Conservation (phyloP, 2,113 vertebrate species). For the Hystrix brachyura region DNA sequence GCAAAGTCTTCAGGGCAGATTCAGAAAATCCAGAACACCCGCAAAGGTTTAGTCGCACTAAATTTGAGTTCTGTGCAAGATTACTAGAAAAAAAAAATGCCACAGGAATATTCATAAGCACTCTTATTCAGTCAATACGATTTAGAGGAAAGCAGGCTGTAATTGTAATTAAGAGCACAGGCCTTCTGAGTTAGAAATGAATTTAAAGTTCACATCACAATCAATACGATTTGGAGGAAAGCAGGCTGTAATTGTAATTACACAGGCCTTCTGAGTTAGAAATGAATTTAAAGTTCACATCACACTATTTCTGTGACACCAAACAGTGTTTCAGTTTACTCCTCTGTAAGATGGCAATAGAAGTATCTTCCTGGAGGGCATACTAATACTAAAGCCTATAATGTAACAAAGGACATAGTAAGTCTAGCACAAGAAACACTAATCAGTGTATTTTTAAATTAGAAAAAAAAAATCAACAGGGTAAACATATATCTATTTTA, state of each 20-base stretch:
- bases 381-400: not conserved
- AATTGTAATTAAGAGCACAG: not conserved
- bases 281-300: not conserved
- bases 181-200: not conserved
- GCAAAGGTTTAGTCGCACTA: conserved; percentile 93
- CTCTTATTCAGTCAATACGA: not conserved
- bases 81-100: conserved; percentile 84
- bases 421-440: not conserved
- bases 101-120: not conserved
- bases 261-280: not conserved
- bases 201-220: not conserved
- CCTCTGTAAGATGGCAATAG: not conserved
- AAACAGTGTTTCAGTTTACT: not conserved
- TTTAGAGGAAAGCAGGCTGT: not conserved
- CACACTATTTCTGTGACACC: not conserved
- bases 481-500: not conserved
- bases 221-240: not conserved
- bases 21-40: conserved; percentile 94
- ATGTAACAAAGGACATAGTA: not conserved
- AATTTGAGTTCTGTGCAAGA: conserved; percentile 89
- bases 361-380: not conserved
- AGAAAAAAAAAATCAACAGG: not conserved
- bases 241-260: not conserved
- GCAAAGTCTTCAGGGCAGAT: conserved; percentile 88
- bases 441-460: not conserved